Conservation (phyloP, 2,797 vertebrate genomes). For the Trachurus trachurus region DNA sequence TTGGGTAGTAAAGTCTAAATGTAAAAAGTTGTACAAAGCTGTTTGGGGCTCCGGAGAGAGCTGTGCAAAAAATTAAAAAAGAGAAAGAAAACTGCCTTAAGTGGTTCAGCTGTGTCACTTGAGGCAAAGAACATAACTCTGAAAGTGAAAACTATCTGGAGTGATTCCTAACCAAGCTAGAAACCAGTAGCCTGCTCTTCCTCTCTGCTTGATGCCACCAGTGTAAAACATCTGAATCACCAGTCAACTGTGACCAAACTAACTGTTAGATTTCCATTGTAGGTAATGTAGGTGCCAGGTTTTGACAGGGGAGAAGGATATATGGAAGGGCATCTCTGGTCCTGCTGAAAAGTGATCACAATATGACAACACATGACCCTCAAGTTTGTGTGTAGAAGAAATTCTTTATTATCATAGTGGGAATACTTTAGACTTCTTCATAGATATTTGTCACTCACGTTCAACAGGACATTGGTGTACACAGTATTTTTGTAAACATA, state of each 20-base stretch:
- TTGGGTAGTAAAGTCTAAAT: neutral
- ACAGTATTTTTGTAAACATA: slow-evolving; percentile 86
- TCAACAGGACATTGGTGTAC: slow-evolving; percentile 88
- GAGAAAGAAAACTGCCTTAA: neutral
- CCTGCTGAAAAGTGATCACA: neutral
- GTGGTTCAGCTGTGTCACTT: neutral
- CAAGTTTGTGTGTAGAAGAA: slow-evolving; percentile 83
- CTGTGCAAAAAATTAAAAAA: neutral
- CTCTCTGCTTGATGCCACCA: neutral
- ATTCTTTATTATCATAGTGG: slow-evolving; percentile 90
- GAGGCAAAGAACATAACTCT: neutral
- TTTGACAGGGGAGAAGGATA: too few species aligned
- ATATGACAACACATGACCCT: slow-evolving; percentile 34
- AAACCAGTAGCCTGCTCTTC: neutral
- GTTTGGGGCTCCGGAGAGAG: neutral
- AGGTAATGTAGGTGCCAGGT: neutral
- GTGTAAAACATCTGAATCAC: neutral
- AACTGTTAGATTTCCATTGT: neutral
- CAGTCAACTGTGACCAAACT: too few species aligned
- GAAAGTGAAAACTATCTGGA: neutral
- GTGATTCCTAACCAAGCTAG: neutral
- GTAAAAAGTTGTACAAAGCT: neutral
- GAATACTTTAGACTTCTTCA: slow-evolving; percentile 88
- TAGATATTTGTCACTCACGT: slow-evolving; percentile 87
- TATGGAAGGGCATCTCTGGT: neutral